Conservation (phyloP, 2,888 invertebrate species). For the Iselma pallidipennis region DNA sequence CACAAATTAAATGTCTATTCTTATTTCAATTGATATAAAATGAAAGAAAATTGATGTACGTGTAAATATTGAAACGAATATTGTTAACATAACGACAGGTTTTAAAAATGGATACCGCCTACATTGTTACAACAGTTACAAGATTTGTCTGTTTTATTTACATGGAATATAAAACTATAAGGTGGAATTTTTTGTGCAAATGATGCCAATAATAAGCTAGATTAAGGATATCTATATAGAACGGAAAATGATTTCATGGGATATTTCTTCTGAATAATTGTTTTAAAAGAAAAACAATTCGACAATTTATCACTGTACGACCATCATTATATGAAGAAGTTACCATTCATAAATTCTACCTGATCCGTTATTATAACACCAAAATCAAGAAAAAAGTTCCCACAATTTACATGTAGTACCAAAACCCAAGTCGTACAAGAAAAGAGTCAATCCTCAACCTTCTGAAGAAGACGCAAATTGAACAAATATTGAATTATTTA, state of each 20-base stretch:
- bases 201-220: too few relatives aligned
- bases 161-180: too few relatives aligned
- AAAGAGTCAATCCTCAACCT: not conserved
- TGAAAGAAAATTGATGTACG: too few relatives aligned
- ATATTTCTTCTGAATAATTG: not conserved
- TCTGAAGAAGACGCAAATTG: not conserved
- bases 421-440: not conserved
- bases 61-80: too few relatives aligned
- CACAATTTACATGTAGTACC: not conserved
- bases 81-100: too few relatives aligned
- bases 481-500: not conserved
- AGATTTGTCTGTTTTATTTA: too few relatives aligned
- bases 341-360: not conserved
- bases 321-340: not conserved
- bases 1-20: not conserved
- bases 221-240: not conserved
- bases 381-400: not conserved
- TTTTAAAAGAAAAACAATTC: not conserved
- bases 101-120: too few relatives aligned
- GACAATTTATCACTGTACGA: not conserved
- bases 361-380: not conserved
- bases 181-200: too few relatives aligned
- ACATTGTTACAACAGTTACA: too few relatives aligned
- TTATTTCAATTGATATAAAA: too few relatives aligned
- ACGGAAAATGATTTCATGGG: not conserved